These are phyloP conservation scores for Danaus melanippus DNA, from an alignment of 1,140 invertebrate species.

Conservation along the genomic window DNA sequence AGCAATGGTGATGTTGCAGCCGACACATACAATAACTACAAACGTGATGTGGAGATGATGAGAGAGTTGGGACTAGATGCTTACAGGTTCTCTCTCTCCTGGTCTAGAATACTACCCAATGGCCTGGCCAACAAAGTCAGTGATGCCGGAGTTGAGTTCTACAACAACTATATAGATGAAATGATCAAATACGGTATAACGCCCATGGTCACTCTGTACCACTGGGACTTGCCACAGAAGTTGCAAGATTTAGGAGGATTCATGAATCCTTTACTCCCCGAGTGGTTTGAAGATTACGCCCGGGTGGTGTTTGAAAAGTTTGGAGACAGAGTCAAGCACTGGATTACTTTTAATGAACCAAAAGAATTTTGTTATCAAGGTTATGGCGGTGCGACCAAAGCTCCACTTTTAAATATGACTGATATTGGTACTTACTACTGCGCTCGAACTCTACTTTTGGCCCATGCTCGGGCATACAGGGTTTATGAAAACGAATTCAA, in stretches of 20 bases:
- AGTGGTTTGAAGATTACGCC: constrained; percentile 70
- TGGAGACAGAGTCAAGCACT: constrained; percentile 60
- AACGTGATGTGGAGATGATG: constrained; percentile 46
- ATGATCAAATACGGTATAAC: constrained; percentile 47
- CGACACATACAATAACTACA: constrained; percentile 40
- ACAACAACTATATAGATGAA: constrained; percentile 73
- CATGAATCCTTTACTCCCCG: constrained; percentile 36
- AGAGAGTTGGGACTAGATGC: constrained; percentile 44
- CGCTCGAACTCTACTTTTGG: constrained; percentile 69
- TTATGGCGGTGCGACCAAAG: constrained; percentile 40
- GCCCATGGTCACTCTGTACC: constrained; percentile 44
- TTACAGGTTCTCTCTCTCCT: constrained; percentile 77
- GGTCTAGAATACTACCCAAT: constrained; percentile 73
- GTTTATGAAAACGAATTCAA: constrained; percentile 51
- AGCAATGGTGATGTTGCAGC: constrained; percentile 36
- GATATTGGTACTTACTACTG: constrained; percentile 67
- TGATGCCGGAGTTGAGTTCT: constrained; percentile 67
- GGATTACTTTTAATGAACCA: constrained; percentile 67
- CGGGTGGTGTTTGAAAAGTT: constrained; percentile 59
- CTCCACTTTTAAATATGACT: constrained; percentile 43
- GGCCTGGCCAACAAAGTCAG: constrained; percentile 69
- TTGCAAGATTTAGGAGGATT: constrained; percentile 44
- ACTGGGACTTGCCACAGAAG: constrained; percentile 40
- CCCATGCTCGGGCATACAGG: constrained; percentile 72
- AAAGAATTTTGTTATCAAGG: constrained; percentile 42